Evolutionary conservation across 2,113 vertebrate genomes (phyloP).

Genomic region (Mesembrinibis cayennensis): DNA sequence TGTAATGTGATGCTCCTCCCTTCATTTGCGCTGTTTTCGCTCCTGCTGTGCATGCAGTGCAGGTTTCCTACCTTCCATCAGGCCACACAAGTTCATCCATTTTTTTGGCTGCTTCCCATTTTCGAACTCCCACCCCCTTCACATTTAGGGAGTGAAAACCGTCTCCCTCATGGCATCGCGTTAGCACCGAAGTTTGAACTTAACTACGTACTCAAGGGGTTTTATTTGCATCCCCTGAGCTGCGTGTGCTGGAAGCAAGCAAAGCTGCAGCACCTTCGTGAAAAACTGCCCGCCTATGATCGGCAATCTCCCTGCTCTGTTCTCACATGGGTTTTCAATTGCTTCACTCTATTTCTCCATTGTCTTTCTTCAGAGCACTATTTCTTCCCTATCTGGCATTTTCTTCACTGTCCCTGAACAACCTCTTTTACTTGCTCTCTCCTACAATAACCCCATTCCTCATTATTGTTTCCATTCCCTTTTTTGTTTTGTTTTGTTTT

Average conservation of each 20-base stretch:
- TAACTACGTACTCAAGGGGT: rapidly evolving
- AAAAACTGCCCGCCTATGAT: background rate
- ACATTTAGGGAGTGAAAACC: background rate
- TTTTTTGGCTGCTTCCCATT: background rate
- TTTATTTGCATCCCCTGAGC: background rate
- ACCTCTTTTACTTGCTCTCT: slow-evolving; percentile 47
- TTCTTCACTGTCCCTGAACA: slow-evolving; percentile 48
- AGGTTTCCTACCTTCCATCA: background rate
- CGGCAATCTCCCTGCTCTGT: background rate
- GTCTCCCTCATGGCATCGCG: rapidly evolving
- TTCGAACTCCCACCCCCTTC: background rate
- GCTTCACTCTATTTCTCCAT: background rate
- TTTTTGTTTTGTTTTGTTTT: background rate
- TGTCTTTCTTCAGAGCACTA: background rate
- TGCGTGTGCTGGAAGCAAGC: rapidly evolving
- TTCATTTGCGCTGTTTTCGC: background rate
- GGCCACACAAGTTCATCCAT: background rate
- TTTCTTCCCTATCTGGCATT: slow-evolving; percentile 62
- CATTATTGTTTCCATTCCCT: slow-evolving; percentile 41
- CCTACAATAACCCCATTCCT: slow-evolving; percentile 51
- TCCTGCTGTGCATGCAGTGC: background rate
- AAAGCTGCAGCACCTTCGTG: background rate
- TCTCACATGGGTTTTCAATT: background rate
- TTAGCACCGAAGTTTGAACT: background rate
- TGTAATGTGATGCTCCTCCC: background rate